phyloP scores from a whole-genome alignment of 23 tunicate species.

The Diplosoma virens region DNA sequence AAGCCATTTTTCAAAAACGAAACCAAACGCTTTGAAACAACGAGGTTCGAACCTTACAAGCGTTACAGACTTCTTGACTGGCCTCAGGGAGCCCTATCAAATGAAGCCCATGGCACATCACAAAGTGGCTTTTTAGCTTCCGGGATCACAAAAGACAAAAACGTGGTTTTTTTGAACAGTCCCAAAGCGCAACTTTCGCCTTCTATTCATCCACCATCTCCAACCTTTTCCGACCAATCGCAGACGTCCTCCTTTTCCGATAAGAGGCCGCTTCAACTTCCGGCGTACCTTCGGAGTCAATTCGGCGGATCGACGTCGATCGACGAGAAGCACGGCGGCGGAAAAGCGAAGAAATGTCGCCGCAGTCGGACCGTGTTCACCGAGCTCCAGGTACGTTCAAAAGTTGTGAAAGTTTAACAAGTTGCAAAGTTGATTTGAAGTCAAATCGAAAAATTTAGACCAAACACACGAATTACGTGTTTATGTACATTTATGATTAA shows the following conservation, averaged over 20 bases:
- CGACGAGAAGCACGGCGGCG: not conserved
- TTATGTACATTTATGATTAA: too few species aligned
- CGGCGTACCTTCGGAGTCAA: conserved; percentile 52
- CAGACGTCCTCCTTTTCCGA: conserved; percentile 17
- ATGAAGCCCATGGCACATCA: not conserved
- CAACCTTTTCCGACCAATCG: conserved; percentile 25
- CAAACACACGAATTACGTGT: too few species aligned
- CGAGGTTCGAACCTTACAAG: conserved; percentile 1
- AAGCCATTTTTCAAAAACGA: not conserved
- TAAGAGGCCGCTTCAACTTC: conserved; percentile 38
- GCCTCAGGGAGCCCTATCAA: not conserved
- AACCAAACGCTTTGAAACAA: not conserved
- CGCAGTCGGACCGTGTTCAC: conserved; percentile 91
- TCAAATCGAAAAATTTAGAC: not conserved
- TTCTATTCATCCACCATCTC: conserved; percentile 15
- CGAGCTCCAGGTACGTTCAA: conserved; percentile 68
- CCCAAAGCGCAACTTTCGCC: not conserved
- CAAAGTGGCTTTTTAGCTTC: not conserved
- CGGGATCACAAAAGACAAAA: not conserved
- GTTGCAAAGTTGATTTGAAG: not conserved
- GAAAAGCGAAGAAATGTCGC: conserved; percentile 81
- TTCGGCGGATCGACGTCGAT: conserved; percentile 15
- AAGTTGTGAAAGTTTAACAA: not conserved
- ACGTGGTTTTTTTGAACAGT: not conserved
- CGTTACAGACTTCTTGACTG: conserved; percentile 12